Conservation (phyloP, 2,888 invertebrate genomes). For the Craniophora ligustri region DNA sequence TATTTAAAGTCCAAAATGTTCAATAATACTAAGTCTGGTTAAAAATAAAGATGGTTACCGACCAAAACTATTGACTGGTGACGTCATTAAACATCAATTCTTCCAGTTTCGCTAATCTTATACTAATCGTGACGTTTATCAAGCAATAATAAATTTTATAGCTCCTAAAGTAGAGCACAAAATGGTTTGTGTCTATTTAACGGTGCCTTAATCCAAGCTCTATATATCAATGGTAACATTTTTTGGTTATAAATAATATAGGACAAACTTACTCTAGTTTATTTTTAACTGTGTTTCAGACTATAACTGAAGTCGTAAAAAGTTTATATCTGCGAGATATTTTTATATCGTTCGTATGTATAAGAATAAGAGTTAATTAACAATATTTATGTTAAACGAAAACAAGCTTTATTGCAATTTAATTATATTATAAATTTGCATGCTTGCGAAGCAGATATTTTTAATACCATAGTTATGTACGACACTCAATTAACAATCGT, state of each 20-base stretch:
- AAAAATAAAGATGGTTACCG: no score
- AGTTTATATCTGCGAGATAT: background rate
- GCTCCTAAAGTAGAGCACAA: conserved; percentile 15
- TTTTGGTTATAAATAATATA: conserved; percentile 39
- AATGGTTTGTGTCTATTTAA: conserved; percentile 19
- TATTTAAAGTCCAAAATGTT: no score
- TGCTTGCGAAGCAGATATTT: no score
- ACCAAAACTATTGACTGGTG: conserved; percentile 6
- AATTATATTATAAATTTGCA: no score
- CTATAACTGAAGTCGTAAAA: conserved; percentile 22
- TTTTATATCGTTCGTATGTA: background rate
- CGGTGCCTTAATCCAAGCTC: conserved; percentile 25
- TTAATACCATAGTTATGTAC: no score
- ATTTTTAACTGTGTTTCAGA: conserved; percentile 15
- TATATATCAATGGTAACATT: conserved; percentile 36
- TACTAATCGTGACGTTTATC: conserved; percentile 4
- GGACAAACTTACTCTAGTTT: conserved; percentile 12
- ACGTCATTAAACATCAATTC: conserved; percentile 16
- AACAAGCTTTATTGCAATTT: no score
- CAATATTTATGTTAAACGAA: no score
- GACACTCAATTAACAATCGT: no score
- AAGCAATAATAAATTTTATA: conserved; percentile 24
- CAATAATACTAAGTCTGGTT: no score
- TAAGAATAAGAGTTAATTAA: no score
- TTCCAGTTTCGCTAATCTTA: conserved; percentile 13